Evolutionary conservation across 2,888 invertebrate genomes (phyloP).

Genomic region (Latrodectus elegans): DNA sequence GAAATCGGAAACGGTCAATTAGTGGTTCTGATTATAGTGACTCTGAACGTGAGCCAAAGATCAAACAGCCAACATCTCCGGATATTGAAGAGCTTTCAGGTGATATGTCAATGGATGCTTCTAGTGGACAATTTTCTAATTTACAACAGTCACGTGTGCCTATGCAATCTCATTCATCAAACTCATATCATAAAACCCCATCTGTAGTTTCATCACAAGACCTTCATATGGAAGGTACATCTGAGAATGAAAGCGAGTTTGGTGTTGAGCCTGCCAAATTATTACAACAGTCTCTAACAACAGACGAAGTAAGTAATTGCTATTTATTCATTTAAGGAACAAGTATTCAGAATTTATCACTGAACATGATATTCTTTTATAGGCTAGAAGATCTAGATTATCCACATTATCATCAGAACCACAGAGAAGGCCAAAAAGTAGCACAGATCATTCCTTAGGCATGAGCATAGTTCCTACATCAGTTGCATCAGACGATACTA

Average conservation of each 20-base stretch:
- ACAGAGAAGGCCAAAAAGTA: conserved; percentile 22
- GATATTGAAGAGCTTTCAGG: conserved; percentile 32
- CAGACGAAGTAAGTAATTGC: conserved; percentile 39
- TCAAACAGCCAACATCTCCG: conserved; percentile 31
- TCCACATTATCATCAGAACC: conserved; percentile 16
- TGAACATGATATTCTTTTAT: neutral
- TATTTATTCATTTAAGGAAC: neutral
- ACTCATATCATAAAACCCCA: conserved; percentile 21
- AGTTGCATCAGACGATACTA: conserved; percentile 22
- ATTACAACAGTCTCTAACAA: conserved; percentile 45
- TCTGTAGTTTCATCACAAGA: conserved; percentile 14
- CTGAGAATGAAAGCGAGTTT: conserved; percentile 19
- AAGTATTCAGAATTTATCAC: neutral
- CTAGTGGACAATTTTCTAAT: conserved; percentile 9
- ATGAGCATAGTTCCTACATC: conserved; percentile 16
- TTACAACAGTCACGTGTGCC: conserved; percentile 10
- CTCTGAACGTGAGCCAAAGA: conserved; percentile 25
- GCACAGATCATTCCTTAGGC: conserved; percentile 30
- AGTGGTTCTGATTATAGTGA: conserved; percentile 38
- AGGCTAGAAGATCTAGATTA: conserved; percentile 8
- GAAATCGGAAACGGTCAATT: conserved; percentile 32
- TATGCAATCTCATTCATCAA: conserved; percentile 22
- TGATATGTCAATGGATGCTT: conserved; percentile 2
- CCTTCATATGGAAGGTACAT: conserved; percentile 21
- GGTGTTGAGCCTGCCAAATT: conserved; percentile 42